Evolutionary conservation across 2,888 invertebrate genomes (phyloP).

Genomic region (Lasius platythorax): DNA sequence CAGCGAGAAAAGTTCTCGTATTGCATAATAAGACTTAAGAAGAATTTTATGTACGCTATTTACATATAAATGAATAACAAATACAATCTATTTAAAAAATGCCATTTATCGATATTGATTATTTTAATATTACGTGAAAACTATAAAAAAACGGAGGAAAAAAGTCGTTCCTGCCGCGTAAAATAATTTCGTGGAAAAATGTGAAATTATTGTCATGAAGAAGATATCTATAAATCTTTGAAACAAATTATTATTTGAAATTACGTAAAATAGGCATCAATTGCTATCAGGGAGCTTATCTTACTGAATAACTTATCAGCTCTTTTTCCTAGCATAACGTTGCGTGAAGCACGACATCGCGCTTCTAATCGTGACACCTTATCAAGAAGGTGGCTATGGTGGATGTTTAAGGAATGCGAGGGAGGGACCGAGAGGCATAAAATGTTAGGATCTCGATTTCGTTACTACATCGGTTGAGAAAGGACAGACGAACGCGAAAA

Average conservation of each 20-base stretch:
- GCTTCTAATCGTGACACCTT: conserved; percentile 34
- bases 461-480: conserved; percentile 47
- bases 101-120: background rate
- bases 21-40: background rate
- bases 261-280: background rate
- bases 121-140: background rate
- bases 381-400: conserved; percentile 23
- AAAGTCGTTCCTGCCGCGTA: background rate
- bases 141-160: background rate
- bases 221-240: background rate
- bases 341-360: conserved; percentile 24
- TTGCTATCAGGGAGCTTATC: background rate
- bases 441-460: conserved; percentile 72
- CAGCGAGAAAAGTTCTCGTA: background rate
- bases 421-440: conserved; percentile 60
- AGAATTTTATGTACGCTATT: conserved; percentile 1
- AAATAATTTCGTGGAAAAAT: background rate
- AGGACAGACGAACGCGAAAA: conserved; percentile 55
- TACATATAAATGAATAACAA: background rate
- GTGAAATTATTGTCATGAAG: background rate
- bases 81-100: background rate
- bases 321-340: background rate
- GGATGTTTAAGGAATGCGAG: conserved; percentile 12
- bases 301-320: background rate
- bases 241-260: background rate